These are phyloP conservation scores for Serripes groenlandicus DNA, from an alignment of 2,888 invertebrate species.

Conservation along the genomic window DNA sequence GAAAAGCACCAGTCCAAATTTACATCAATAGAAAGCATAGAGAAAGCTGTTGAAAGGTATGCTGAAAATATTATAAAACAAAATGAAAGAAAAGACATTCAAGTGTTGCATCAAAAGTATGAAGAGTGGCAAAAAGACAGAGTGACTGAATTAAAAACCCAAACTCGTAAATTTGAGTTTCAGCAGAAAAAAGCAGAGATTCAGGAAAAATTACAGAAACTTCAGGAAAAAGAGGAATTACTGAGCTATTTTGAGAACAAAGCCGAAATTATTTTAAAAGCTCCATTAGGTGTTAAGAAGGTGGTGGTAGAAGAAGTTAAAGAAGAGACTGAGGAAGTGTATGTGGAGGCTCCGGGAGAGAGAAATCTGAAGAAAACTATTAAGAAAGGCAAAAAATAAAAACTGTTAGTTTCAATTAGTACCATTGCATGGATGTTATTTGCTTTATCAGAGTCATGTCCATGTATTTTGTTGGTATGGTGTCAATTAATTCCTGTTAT, in stretches of 20 bases:
- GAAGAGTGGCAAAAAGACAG: conserved; percentile 67
- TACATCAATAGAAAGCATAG: conserved; percentile 39
- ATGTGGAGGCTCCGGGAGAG: conserved; percentile 63
- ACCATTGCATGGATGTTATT: not conserved
- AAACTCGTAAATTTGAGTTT: conserved; percentile 63
- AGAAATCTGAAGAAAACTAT: conserved; percentile 39
- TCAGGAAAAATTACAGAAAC: conserved; percentile 69
- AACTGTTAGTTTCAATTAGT: too few relatives aligned
- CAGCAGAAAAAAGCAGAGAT: conserved; percentile 70
- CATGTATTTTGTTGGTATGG: too few relatives aligned
- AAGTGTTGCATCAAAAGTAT: conserved; percentile 43
- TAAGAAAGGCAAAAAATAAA: not conserved
- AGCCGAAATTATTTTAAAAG: conserved; percentile 64
- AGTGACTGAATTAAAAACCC: conserved; percentile 58
- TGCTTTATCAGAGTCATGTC: not conserved
- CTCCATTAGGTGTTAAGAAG: conserved; percentile 40
- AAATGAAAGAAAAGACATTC: conserved; percentile 69
- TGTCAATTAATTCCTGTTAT: too few relatives aligned
- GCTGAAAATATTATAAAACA: conserved; percentile 59
- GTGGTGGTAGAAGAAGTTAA: conserved; percentile 27
- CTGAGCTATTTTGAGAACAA: conserved; percentile 79
- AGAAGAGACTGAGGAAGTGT: conserved; percentile 57
- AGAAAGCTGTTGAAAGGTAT: conserved; percentile 56
- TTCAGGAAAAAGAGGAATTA: conserved; percentile 81
- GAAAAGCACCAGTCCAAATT: conserved; percentile 26